These are phyloP conservation scores for Eupithecia subfuscata DNA, from an alignment of 2,888 invertebrate genomes.

Conservation along the genomic window DNA sequence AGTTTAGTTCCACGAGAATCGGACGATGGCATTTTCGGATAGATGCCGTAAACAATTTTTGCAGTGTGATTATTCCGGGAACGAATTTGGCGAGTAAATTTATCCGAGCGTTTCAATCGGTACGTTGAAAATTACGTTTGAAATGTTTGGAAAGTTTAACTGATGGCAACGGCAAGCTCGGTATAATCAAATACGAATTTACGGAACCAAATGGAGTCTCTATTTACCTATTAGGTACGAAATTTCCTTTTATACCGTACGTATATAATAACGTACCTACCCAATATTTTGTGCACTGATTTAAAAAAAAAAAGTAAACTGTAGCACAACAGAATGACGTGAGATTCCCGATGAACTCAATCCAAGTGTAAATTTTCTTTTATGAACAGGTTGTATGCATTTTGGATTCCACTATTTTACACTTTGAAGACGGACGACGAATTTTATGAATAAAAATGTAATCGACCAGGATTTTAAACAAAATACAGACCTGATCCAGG, in stretches of 20 bases:
- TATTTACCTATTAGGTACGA: neutral
- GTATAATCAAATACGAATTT: conserved; percentile 3
- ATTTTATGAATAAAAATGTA: neutral
- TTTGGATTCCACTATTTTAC: neutral
- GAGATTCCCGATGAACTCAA: neutral
- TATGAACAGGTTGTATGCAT: neutral
- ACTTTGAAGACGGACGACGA: neutral
- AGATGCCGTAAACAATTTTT: conserved; percentile 16
- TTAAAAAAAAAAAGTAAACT: too few species aligned
- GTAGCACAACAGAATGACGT: neutral
- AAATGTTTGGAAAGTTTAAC: conserved; percentile 18
- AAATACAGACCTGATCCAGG: conserved; percentile 67
- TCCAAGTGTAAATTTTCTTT: neutral
- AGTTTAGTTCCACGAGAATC: neutral
- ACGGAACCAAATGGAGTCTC: neutral
- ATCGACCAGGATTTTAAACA: neutral
- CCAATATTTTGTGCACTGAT: too few species aligned
- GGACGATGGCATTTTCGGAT: neutral
- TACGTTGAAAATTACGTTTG: neutral
- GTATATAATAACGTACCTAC: too few species aligned
- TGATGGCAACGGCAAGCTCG: conserved; percentile 6
- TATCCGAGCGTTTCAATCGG: conserved; percentile 2
- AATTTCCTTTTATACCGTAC: too few species aligned
- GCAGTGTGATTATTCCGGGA: conserved; percentile 12
- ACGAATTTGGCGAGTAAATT: conserved; percentile 1